Evolutionary conservation across 2,113 vertebrate species (phyloP).

Genomic region (Bucco capensis): DNA sequence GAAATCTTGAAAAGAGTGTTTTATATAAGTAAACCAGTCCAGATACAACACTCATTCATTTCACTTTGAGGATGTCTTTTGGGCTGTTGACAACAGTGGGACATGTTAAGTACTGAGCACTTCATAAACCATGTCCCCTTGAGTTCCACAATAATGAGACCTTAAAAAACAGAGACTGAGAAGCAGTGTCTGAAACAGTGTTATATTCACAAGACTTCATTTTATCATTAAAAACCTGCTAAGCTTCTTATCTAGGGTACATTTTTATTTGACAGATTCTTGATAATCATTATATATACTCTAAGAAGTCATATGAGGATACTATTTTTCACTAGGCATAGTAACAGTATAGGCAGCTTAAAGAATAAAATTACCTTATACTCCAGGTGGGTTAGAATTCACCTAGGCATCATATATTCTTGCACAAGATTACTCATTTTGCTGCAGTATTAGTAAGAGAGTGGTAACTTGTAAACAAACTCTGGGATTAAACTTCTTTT

Average conservation of each 20-base stretch:
- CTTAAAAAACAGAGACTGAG: neutral
- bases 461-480: neutral
- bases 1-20: neutral
- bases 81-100: neutral
- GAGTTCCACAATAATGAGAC: neutral
- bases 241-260: neutral
- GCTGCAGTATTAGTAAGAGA: neutral
- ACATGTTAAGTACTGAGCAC: neutral
- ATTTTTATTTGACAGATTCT: neutral
- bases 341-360: neutral
- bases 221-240: neutral
- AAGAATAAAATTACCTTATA: neutral
- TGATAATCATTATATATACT: neutral
- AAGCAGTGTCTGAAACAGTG: neutral
- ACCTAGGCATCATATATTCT: neutral
- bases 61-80: neutral
- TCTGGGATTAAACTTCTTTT: neutral
- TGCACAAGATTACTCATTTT: neutral
- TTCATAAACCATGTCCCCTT: neutral
- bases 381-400: neutral
- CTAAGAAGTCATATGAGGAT: neutral
- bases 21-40: neutral
- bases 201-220: neutral
- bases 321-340: neutral
- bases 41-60: neutral